A percentile compares a stretch with the other conserved stretches of the same genome.
Evolutionary conservation across 2,113 vertebrate genomes (phyloP).

Genomic region (Ahaetulla prasina): DNA sequence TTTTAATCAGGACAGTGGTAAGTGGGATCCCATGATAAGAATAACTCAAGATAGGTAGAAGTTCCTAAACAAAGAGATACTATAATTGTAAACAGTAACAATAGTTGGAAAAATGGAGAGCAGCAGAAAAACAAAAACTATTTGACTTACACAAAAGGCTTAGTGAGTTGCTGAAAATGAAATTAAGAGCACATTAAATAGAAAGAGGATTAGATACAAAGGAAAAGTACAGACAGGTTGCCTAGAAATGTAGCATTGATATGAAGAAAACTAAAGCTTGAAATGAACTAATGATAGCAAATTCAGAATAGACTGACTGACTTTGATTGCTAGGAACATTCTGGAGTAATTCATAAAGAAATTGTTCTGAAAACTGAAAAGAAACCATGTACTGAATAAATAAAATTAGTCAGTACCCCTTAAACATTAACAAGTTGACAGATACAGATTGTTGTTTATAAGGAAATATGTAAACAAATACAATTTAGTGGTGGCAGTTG

Average conservation of each 20-base stretch:
- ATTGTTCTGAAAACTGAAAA: background rate
- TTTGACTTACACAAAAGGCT: background rate
- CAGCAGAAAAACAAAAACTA: background rate
- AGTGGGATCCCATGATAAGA: background rate
- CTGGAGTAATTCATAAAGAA: background rate
- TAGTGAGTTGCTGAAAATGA: background rate
- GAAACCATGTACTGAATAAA: background rate
- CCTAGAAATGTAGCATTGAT: background rate
- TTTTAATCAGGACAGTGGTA: background rate
- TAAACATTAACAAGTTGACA: slow-evolving; percentile 10
- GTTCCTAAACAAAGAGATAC: background rate
- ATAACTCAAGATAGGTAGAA: background rate
- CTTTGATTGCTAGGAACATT: background rate
- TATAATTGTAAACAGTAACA: background rate
- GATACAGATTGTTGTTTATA: background rate
- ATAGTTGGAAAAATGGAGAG: background rate
- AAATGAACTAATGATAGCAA: background rate
- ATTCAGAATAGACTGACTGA: background rate
- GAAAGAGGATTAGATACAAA: background rate
- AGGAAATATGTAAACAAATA: background rate
- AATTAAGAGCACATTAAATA: background rate
- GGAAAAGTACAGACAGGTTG: background rate
- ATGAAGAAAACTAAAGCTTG: background rate
- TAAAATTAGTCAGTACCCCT: background rate
- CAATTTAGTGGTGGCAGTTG: background rate